phyloP scores from a whole-genome alignment of 2,113 vertebrate genomes.

The Chaetura pelagica region DNA sequence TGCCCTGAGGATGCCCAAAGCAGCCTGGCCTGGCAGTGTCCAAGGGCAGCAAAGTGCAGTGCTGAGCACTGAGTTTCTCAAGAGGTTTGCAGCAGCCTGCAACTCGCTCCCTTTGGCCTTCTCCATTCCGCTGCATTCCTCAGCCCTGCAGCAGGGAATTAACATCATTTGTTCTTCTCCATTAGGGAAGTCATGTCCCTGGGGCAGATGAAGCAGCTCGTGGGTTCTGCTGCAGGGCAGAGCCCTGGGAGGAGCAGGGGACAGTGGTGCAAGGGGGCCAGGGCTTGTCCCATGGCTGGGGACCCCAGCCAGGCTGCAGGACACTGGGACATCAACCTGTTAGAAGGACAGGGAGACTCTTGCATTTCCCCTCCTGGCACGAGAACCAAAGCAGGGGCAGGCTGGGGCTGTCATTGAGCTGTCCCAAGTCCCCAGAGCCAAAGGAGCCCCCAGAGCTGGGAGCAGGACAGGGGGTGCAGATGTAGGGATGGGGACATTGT shows the following conservation, averaged over 20 bases:
- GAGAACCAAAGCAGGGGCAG: background rate
- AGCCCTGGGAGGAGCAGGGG: background rate
- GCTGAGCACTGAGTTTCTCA: rapidly evolving
- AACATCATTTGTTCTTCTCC: rapidly evolving
- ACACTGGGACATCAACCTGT: background rate
- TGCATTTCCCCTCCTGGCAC: rapidly evolving
- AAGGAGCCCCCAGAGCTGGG: background rate
- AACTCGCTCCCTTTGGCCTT: rapidly evolving
- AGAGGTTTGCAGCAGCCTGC: background rate
- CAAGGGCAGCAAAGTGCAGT: background rate
- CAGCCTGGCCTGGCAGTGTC: background rate
- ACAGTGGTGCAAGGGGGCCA: rapidly evolving
- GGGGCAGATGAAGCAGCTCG: background rate
- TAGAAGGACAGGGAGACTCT: background rate
- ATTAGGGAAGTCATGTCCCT: rapidly evolving
- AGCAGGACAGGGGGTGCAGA: background rate
- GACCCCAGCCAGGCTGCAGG: background rate
- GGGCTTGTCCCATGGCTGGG: background rate
- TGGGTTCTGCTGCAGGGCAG: no score
- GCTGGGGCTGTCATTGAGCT: background rate
- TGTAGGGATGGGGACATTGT: background rate
- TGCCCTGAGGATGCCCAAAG: background rate
- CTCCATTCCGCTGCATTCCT: background rate
- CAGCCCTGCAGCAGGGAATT: rapidly evolving
- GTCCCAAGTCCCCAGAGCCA: background rate